These are phyloP conservation scores for Agrotis puta DNA, from an alignment of 2,888 invertebrate species.

Conservation along the genomic window DNA sequence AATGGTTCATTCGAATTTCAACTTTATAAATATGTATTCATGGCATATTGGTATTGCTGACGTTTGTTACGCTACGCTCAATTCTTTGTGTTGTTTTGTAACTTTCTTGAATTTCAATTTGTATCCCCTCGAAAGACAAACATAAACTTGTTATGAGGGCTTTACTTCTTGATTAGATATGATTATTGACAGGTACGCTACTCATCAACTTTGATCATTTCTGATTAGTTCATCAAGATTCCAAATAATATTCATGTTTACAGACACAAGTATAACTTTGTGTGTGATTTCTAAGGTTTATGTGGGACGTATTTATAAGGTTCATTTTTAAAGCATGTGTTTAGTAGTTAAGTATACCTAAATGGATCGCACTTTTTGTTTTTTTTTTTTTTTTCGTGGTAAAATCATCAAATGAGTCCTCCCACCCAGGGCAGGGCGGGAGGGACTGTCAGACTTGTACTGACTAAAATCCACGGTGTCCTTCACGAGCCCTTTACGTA, in stretches of 20 bases:
- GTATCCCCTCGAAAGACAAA: slow-evolving; percentile 7
- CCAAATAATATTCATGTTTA: slow-evolving; percentile 1
- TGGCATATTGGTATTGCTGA: background rate
- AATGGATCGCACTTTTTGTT: too few species aligned
- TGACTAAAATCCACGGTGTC: too few species aligned
- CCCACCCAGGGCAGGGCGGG: too few species aligned
- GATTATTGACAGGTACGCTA: slow-evolving; percentile 17
- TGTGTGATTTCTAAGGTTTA: background rate
- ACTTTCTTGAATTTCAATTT: slow-evolving; percentile 9
- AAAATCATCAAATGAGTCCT: too few species aligned
- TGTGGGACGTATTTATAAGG: slow-evolving; percentile 6
- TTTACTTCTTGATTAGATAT: slow-evolving; percentile 1
- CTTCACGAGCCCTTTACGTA: too few species aligned
- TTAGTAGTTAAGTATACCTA: too few species aligned
- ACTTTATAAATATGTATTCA: background rate
- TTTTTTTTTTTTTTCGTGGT: too few species aligned
- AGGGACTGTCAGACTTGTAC: too few species aligned
- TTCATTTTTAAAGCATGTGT: background rate
- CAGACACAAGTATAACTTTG: background rate
- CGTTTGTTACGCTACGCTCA: background rate
- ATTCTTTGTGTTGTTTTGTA: slow-evolving; percentile 2
- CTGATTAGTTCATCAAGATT: slow-evolving; percentile 19
- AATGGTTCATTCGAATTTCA: background rate
- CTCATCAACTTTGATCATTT: slow-evolving; percentile 28
- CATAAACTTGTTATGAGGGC: slow-evolving; percentile 5